Percentiles rank a stretch among this genome's conserved stretches.
Conservation (phyloP, 2,888 invertebrate genomes). For the Paralinhomoeus sp. region DNA sequence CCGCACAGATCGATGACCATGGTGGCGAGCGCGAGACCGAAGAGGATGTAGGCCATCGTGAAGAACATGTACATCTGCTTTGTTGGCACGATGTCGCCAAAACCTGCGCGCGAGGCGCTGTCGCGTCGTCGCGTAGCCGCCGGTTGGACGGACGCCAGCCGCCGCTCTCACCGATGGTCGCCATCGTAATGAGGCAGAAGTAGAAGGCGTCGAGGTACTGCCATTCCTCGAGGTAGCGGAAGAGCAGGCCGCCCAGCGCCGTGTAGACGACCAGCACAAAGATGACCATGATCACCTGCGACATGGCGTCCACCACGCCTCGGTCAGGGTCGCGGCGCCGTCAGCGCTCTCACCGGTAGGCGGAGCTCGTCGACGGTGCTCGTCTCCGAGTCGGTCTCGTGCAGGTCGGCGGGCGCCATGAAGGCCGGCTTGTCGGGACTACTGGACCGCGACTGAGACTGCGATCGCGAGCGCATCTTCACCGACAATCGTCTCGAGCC, state of each 20-base stretch:
- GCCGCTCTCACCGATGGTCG: constrained; percentile 22
- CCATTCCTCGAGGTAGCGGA: constrained; percentile 20
- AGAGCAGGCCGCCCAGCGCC: constrained; percentile 21
- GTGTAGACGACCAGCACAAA: constrained; percentile 23
- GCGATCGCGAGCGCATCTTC: no score
- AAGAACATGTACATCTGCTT: constrained; percentile 23
- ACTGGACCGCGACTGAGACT: no score
- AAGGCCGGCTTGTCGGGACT: no score
- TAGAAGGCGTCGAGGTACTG: constrained; percentile 23
- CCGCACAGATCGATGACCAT: constrained; percentile 25
- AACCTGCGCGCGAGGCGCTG: constrained; percentile 12
- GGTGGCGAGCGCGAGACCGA: constrained; percentile 17
- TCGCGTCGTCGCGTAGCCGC: no score
- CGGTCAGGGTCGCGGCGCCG: no score
- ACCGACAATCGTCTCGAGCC: no score
- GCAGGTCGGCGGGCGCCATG: no score
- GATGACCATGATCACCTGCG: constrained; percentile 23
- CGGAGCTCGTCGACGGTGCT: no score
- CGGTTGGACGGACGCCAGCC: no score
- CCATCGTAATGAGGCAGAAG: constrained; percentile 25
- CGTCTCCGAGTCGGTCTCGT: no score
- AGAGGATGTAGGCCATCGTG: constrained; percentile 24
- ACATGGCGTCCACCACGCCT: no score
- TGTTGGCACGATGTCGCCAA: constrained; percentile 23
- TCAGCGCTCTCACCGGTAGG: no score